Conservation (phyloP, 1,140 invertebrate species). For the Neoseiulus cucumeris region DNA sequence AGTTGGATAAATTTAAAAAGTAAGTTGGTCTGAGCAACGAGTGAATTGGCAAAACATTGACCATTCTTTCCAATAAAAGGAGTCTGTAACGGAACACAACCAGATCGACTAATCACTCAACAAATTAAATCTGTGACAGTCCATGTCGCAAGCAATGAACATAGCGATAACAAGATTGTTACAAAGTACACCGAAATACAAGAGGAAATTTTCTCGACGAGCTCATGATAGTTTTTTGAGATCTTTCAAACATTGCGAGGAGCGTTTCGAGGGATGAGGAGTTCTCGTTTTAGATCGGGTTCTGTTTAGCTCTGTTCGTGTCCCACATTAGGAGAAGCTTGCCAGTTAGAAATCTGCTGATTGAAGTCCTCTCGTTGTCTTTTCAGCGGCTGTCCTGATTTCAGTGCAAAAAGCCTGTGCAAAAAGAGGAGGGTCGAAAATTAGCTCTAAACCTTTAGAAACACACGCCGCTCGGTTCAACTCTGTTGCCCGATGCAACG, state of each 20-base stretch:
- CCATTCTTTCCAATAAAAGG: no score
- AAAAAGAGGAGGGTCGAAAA: neutral
- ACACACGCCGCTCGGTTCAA: neutral
- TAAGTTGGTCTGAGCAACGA: no score
- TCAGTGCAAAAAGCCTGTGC: slow-evolving; percentile 6
- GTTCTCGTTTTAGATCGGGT: neutral
- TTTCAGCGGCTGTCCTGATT: neutral
- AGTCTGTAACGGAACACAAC: no score
- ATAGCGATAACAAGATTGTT: no score
- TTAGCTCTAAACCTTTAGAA: neutral
- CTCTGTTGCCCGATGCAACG: neutral
- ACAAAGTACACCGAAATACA: no score
- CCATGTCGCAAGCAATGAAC: no score
- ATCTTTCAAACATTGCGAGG: neutral
- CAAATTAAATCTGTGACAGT: no score
- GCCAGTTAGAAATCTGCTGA: slow-evolving; percentile 1
- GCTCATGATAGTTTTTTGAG: no score
- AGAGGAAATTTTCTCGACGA: no score
- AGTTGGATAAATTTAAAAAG: no score
- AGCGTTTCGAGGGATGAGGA: neutral
- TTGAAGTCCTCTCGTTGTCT: neutral
- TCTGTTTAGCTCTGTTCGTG: neutral
- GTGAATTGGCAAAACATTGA: no score
- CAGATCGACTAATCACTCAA: no score
- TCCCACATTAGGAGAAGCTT: neutral